phyloP scores from a whole-genome alignment of 2,888 invertebrate species.

The Pollenia amentaria region DNA sequence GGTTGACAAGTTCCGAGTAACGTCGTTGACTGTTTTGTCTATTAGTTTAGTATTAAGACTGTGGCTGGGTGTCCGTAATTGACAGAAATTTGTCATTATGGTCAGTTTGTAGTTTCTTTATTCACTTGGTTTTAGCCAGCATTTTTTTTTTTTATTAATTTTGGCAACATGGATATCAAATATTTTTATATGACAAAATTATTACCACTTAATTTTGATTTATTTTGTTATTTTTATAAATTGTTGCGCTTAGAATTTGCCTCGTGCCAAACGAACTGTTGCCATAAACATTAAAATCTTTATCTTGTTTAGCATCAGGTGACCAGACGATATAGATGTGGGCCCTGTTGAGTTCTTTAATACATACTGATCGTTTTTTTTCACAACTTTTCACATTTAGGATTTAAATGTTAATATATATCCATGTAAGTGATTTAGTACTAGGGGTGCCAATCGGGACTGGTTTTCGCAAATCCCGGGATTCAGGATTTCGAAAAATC shows the following conservation, averaged over 20 bases:
- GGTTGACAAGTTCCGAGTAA: constrained; percentile 39
- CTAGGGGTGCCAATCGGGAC: too few relatives aligned
- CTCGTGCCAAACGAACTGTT: constrained; percentile 48
- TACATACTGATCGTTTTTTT: too few relatives aligned
- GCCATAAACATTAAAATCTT: neutral
- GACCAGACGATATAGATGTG: neutral
- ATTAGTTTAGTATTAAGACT: neutral
- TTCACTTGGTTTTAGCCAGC: neutral
- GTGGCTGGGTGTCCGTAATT: constrained; percentile 32
- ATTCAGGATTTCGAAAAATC: too few relatives aligned
- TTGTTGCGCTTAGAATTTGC: constrained; percentile 24
- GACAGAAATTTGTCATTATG: constrained; percentile 59
- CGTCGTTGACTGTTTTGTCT: constrained; percentile 11
- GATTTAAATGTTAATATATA: too few relatives aligned
- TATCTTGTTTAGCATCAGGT: neutral
- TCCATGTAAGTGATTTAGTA: too few relatives aligned
- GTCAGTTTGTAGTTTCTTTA: constrained; percentile 5
- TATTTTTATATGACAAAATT: constrained; percentile 27
- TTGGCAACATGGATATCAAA: constrained; percentile 16
- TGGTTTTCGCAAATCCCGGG: too few relatives aligned
- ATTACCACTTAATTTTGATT: constrained; percentile 17
- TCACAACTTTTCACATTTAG: too few relatives aligned
- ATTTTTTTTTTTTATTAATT: constrained; percentile 13
- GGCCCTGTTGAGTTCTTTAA: neutral
- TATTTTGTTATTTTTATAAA: neutral